Evolutionary conservation across 2,888 invertebrate species (phyloP).

Genomic region (Ethmia dodecea): DNA sequence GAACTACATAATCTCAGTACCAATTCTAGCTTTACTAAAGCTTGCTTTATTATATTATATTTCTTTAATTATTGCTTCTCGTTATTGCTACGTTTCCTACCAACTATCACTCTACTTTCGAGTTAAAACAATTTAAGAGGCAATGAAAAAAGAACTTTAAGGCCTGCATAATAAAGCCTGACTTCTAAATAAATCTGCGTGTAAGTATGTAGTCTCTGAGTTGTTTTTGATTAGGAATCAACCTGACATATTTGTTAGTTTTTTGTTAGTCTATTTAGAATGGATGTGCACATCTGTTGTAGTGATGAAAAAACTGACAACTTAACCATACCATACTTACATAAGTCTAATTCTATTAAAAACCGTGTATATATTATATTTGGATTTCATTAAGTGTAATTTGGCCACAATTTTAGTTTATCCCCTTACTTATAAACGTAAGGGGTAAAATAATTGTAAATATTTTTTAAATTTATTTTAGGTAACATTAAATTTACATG

Average conservation of each 20-base stretch:
- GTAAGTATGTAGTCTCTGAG: too few relatives aligned
- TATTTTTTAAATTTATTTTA: conserved; percentile 52
- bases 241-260: too few relatives aligned
- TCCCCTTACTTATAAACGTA: conserved; percentile 62
- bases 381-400: conserved; percentile 73
- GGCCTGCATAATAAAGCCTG: not conserved
- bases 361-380: conserved; percentile 73
- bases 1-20: conserved; percentile 62
- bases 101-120: conserved; percentile 40
- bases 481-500: conserved; percentile 69
- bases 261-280: not conserved
- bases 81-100: conserved; percentile 68
- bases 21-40: conserved; percentile 73
- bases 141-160: not conserved
- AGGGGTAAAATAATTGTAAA: conserved; percentile 64
- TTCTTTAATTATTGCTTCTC: conserved; percentile 67
- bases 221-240: too few relatives aligned
- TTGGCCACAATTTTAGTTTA: conserved; percentile 76
- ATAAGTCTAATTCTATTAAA: conserved; percentile 57
- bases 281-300: not conserved
- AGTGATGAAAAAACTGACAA: conserved; percentile 29
- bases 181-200: too few relatives aligned
- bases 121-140: conserved; percentile 1
- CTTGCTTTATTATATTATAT: conserved; percentile 44
- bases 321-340: conserved; percentile 35